Evolutionary conservation across 2,113 vertebrate genomes (phyloP).

Genomic region (Peromyscus californicus): DNA sequence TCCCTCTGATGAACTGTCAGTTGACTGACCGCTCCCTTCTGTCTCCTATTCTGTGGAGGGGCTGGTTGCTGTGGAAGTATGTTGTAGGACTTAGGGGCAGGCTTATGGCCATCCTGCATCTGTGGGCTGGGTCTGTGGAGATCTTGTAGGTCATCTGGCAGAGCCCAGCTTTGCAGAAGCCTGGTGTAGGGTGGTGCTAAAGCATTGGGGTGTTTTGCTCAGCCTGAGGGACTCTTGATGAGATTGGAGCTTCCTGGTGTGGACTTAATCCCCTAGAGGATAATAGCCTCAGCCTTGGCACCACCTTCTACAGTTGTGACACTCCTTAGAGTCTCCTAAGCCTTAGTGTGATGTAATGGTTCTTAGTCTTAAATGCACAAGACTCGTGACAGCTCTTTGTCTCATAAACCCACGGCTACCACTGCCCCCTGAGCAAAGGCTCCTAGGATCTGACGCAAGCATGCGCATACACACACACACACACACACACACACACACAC

Average conservation of each 20-base stretch:
- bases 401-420: neutral
- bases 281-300: no score
- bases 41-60: neutral
- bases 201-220: neutral
- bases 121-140: neutral
- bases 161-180: neutral
- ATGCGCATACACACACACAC: no score
- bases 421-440: neutral
- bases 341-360: neutral
- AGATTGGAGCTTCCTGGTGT: neutral
- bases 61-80: neutral
- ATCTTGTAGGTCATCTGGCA: neutral
- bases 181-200: neutral
- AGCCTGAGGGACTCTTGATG: neutral
- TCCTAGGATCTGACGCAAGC: neutral
- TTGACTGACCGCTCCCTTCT: accelerated
- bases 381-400: neutral
- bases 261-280: neutral
- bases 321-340: neutral
- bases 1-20: neutral
- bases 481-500: no score
- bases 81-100: neutral
- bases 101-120: neutral
- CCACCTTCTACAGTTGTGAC: neutral
- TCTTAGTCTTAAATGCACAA: neutral